Conservation (phyloP, 2,888 invertebrate species). For the Nudaria mundana region DNA sequence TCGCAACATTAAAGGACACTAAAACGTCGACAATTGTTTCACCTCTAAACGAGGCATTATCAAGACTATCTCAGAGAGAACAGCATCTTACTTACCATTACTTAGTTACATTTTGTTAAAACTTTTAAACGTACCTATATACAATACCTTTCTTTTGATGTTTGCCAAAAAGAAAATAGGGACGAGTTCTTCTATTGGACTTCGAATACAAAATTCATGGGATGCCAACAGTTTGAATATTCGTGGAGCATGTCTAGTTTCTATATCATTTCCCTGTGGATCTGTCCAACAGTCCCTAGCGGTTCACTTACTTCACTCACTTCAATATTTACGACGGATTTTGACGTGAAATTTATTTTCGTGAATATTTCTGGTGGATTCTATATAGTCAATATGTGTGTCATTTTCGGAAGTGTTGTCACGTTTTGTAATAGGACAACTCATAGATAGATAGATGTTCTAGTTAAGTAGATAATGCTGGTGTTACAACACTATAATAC, state of each 20-base stretch:
- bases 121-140: too few relatives aligned
- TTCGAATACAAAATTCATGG: slow-evolving; percentile 30
- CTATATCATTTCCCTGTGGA: slow-evolving; percentile 31
- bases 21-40: too few relatives aligned
- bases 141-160: not conserved
- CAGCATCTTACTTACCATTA: too few relatives aligned
- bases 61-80: too few relatives aligned
- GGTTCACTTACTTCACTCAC: slow-evolving; percentile 25
- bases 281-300: slow-evolving; percentile 17
- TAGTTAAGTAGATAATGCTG: not conserved
- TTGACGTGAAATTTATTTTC: slow-evolving; percentile 23
- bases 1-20: too few relatives aligned
- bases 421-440: not conserved
- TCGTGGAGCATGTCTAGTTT: slow-evolving; percentile 26
- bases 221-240: slow-evolving; percentile 28
- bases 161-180: not conserved
- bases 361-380: slow-evolving; percentile 3
- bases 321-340: slow-evolving; percentile 29
- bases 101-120: too few relatives aligned
- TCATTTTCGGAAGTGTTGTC: not conserved
- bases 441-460: too few relatives aligned
- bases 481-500: not conserved
- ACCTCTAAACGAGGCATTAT: too few relatives aligned
- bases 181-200: not conserved
- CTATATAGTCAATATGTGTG: not conserved